Evolutionary conservation across 2,113 vertebrate genomes (phyloP).

Genomic region (Clinocottus analis): DNA sequence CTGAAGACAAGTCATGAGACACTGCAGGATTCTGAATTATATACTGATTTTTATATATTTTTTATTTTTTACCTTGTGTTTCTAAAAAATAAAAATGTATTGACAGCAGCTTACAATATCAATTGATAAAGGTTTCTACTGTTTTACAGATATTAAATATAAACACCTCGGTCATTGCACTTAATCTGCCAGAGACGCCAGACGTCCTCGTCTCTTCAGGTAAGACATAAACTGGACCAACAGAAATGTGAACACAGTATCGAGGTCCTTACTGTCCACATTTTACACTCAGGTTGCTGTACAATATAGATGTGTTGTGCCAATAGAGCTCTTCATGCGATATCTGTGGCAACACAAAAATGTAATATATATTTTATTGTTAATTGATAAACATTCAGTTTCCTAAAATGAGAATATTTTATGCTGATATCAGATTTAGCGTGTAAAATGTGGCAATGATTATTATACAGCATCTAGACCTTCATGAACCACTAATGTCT

Average conservation of each 20-base stretch:
- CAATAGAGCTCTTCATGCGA: background rate
- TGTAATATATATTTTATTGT: background rate
- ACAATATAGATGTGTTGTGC: background rate
- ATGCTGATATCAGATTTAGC: background rate
- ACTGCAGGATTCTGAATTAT: background rate
- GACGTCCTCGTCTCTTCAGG: background rate
- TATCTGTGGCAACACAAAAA: background rate
- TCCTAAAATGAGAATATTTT: background rate
- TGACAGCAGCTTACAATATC: background rate
- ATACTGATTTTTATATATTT: background rate
- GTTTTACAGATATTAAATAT: constrained; percentile 5
- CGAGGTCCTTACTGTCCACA: background rate
- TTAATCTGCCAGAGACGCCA: background rate
- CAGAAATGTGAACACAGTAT: background rate
- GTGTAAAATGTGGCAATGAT: background rate
- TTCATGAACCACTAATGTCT: background rate
- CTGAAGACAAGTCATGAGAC: background rate
- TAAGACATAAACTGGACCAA: background rate
- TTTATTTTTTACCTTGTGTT: background rate
- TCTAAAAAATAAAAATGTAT: background rate
- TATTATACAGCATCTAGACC: background rate
- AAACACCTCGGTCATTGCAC: background rate
- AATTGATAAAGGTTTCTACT: background rate
- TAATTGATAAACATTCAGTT: background rate
- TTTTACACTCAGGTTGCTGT: background rate